Evolutionary conservation across 2,113 vertebrate genomes (phyloP), one percentile per base, ranked within the genome.

Genomic region (Strigops habroptila): DNA sequence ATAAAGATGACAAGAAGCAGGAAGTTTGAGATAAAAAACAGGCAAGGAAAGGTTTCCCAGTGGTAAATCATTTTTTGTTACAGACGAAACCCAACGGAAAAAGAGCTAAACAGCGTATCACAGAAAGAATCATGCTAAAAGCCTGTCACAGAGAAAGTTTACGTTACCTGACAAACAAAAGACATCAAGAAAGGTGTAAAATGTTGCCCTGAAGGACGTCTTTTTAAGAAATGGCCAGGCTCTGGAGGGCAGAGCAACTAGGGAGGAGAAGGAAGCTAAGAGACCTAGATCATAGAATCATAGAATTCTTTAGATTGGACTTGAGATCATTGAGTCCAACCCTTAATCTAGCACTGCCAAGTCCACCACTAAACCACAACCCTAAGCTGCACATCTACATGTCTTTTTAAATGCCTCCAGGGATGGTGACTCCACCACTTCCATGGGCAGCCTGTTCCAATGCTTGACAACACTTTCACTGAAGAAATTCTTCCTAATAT

Each of bases 61-160:
- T 62, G 41, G 62, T 85, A 76, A 95, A 95, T 68, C 18, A 62
- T 73, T 91, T 92, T 92, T 79, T 90, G 65, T 73, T 69, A 82
- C 39, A 64, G 49, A 65, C 41, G 65, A 89, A 94, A 92, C 44
- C 28, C 91, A 82, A 85, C 80, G 87, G 55, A 60, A 89, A 76
- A 79, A 91, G 37, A 88, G 46, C 22, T 67, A n/a, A 93, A 88
- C 21, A 67, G 51, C 67, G 69, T 85, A 79, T 85, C 81, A 85
- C 53, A 87, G 70, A 68, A 86, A 92, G 18, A 90, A 71, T 69
- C 62, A 85, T 44, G 57, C 67, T 91, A 92, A 95, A 95, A 95
- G 85, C 81, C 67, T 55, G 49, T 73, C 74, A 92, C 23, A 43
- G 41, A 48, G 27, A 65, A 48, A 89, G 63, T 88, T 90, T 88